A percentile compares a stretch with the other conserved stretches of the same genome.
These are phyloP conservation scores for Hypena proboscidalis DNA, from an alignment of 2,888 invertebrate genomes.

Conservation along the genomic window DNA sequence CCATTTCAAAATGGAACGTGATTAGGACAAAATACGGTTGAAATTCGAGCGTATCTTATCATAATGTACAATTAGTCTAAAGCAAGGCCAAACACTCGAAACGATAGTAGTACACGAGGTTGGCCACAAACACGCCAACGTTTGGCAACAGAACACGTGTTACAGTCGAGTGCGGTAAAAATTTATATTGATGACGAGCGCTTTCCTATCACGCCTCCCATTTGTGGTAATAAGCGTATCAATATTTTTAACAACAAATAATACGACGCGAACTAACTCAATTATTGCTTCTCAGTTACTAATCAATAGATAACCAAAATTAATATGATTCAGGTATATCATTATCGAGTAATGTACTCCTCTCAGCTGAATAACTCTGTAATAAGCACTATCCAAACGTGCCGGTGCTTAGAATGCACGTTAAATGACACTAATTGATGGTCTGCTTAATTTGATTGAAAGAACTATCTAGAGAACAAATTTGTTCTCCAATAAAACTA, in stretches of 20 bases:
- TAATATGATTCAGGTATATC: no score
- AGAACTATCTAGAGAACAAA: no score
- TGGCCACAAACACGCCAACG: slow-evolving; percentile 32
- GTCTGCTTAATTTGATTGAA: no score
- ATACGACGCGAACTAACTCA: slow-evolving; percentile 13
- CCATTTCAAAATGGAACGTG: slow-evolving; percentile 19
- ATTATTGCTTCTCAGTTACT: no score
- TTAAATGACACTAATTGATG: no score
- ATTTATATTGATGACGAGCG: slow-evolving; percentile 23
- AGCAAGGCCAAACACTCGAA: slow-evolving; percentile 58
- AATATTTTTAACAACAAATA: slow-evolving; percentile 13
- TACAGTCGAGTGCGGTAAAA: slow-evolving; percentile 24
- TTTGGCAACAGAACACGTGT: slow-evolving; percentile 25
- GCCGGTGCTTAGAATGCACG: no score
- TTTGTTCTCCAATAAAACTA: no score
- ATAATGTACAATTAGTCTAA: slow-evolving; percentile 52
- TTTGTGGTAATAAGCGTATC: slow-evolving; percentile 16
- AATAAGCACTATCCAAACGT: no score
- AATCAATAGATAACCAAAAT: no score
- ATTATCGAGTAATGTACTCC: no score
- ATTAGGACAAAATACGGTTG: slow-evolving; percentile 12
- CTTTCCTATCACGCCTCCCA: slow-evolving; percentile 18
- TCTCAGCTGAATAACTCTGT: no score
- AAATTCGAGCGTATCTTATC: slow-evolving; percentile 22
- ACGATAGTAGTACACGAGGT: slow-evolving; percentile 44